Evolutionary conservation across 2,888 invertebrate species (phyloP), one percentile per base, ranked within the genome.

Genomic region (Melanargia galathea): DNA sequence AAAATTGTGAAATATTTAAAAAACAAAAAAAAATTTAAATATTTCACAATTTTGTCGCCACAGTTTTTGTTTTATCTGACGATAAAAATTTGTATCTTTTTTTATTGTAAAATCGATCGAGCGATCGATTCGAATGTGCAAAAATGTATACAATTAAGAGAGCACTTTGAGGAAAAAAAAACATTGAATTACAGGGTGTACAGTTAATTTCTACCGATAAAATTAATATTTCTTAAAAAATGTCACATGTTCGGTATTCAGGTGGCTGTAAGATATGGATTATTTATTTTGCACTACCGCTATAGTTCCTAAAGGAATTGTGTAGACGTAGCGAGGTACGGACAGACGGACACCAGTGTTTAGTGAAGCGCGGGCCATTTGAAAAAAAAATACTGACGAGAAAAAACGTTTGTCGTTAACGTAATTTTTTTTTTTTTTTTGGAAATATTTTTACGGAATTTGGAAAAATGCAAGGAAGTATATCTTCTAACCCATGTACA

Each of bases 221-320:
- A 13, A 18, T 16, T 5, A 43, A 16, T 43, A 16, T 16, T 16
- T 11, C 13, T 5, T 2, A 5, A 18, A 13, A 52, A 11, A 38
- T 18, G 5, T 52, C 35, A 35, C 52, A 22, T 13, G 3, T n/a
- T 10, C 38, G 40, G 54, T 55, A 24, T 18, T 18, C 16, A 2
- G n/a, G 22, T 40, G n/a, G n/a, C 40, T 13, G 13, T 2, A n/a
- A 13, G 43, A 45, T n/a, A n/a, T 11, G 56, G 26, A 6, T 10
- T 65, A 60, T 49, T 62, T 74, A 72, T 70, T 71, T 81, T 78
- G 80, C 82, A 80, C 80, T 62, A 66, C 58, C 65, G 72, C 70
- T 45, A 81, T 78, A 82, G 83, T 84, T 85, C 85, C 82, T 85
- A 78, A 74, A 73, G 73, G 80, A 79, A 79, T 82, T 78, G 76